Base-by-base conservation (phyloP, 2,888 invertebrate genomes). In the Mimas tiliae region DNA sequence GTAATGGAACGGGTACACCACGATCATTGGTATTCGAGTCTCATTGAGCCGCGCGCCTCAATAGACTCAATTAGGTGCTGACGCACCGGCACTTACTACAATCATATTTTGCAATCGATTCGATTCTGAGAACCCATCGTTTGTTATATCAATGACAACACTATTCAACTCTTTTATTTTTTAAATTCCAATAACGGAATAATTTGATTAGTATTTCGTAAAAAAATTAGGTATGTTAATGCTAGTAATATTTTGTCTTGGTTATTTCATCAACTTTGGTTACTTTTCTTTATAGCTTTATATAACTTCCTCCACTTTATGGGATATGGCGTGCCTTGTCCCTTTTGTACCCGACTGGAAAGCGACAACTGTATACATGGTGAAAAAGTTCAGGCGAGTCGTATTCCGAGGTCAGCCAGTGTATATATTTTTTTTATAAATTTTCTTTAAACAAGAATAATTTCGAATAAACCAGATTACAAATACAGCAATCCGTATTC, bases 21-120 rank as follows among this genome's bases (percentile, higher is more conserved):
- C 51, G 12, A 27, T 51, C 51, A 65, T 67, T 64, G 67, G 67
- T 62, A 67, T 67, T 67, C 67, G 62, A 50, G 50, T 34, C 33
- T 66, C 62, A 47, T 47, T 52, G 51, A 53, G 51, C 42, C 21
- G 6, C 16, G 6, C 52, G 45, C 68, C 68, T 77, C 77, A 78
- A 77, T 77, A 75, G 70, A 70, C 70, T 75, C 74, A 79, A 78
- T 74, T 71, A 72, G 62, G 63, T 48, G 66, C 19, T 64, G 68
- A 67, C 68, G 64, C 45, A 51, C 66, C 72, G 70, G 71, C 62
- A 69, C 68, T 75, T 68, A 72, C 63, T 68, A 69, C 75, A 76
- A 77, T 79, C 75, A 74, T 65, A 64, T 70, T 73, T 68, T 71
- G 72, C 78, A 73, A 78, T 75, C 72, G 42, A 72, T 75, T 75